Percentiles rank a stretch among this genome's conserved stretches.
Evolutionary conservation across 1,140 invertebrate species (phyloP).

Genomic region (Drosophila littoralis): DNA sequence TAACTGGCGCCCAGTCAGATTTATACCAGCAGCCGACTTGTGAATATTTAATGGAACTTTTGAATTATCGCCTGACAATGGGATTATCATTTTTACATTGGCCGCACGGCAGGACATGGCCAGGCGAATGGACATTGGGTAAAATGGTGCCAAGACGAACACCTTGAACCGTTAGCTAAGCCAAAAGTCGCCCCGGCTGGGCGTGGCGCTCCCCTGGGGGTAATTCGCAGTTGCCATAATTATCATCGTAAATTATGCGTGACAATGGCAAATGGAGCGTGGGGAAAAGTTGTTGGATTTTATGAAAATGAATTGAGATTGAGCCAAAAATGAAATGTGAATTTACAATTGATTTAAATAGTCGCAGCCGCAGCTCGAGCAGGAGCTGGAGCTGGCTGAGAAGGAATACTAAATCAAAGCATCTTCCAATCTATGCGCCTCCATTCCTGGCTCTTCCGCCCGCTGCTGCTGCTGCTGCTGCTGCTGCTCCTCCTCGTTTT

Average conservation of each 20-base stretch:
- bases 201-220: conserved; percentile 71
- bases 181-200: conserved; percentile 23
- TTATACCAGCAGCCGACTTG: conserved; percentile 11
- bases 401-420: conserved; percentile 64
- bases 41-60: conserved; percentile 51
- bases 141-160: background rate
- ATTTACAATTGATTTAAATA: conserved; percentile 81
- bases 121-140: conserved; percentile 8
- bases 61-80: conserved; percentile 84
- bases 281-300: conserved; percentile 61
- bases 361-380: conserved; percentile 38
- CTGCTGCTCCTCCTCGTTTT: conserved; percentile 37
- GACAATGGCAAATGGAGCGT: conserved; percentile 1
- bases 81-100: conserved; percentile 84
- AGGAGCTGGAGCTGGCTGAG: background rate
- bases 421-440: conserved; percentile 50
- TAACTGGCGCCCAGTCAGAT: conserved; percentile 29
- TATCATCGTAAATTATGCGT: conserved; percentile 82
- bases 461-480: background rate
- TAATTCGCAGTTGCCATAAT: conserved; percentile 78
- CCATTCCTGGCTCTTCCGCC: background rate
- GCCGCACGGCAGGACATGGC: conserved; percentile 44
- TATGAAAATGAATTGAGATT: conserved; percentile 83
- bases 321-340: conserved; percentile 53
- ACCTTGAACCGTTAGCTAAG: conserved; percentile 28